Conservation (phyloP, 2,797 vertebrate species). For the Chiloscyllium punctatum region DNA sequence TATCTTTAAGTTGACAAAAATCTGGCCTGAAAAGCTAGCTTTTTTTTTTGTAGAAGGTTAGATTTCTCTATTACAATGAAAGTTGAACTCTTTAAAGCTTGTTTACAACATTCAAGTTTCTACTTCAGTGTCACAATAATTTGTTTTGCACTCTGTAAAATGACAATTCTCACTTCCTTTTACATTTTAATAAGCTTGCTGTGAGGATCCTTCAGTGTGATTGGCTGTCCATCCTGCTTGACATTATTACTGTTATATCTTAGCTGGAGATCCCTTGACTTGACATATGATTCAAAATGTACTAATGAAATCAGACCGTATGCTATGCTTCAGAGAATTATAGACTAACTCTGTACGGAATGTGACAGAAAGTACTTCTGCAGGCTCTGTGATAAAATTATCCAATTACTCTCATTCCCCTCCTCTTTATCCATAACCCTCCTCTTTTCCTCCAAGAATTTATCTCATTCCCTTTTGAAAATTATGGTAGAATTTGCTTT, state of each 20-base stretch:
- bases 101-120: no score
- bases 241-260: not conserved
- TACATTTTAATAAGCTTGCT: not conserved
- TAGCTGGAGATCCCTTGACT: not conserved
- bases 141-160: not conserved
- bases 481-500: not conserved
- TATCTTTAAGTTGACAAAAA: not conserved
- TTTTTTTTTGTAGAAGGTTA: not conserved
- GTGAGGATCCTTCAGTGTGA: not conserved
- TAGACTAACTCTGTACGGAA: not conserved
- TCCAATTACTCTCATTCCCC: not conserved
- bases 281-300: not conserved
- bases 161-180: not conserved
- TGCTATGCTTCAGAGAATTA: not conserved
- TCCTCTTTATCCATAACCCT: not conserved
- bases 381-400: not conserved
- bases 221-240: not conserved
- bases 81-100: no score
- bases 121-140: not conserved
- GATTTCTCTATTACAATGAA: not conserved
- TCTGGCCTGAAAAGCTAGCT: not conserved
- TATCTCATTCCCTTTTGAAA: not conserved
- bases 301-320: not conserved
- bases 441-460: not conserved
- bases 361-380: not conserved